phyloP scores from a whole-genome alignment of 1,140 invertebrate genomes.

The Pseudoatta argentina region DNA sequence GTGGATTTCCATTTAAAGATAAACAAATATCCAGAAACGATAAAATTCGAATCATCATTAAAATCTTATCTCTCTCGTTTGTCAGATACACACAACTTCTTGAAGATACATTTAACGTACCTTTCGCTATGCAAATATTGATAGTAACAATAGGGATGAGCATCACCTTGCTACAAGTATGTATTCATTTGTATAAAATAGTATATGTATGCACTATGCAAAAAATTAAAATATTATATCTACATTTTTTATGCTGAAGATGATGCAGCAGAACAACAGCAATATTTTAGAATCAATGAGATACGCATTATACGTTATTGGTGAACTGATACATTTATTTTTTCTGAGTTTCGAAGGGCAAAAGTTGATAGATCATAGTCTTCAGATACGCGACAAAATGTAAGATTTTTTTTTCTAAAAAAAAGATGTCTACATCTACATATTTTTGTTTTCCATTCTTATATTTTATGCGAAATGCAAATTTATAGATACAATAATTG shows the following conservation, averaged over 20 bases:
- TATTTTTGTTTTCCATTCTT: background rate
- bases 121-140: constrained; percentile 18
- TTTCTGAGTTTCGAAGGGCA: constrained; percentile 66
- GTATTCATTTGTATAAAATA: background rate
- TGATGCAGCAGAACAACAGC: background rate
- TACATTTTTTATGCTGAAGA: background rate
- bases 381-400: constrained; percentile 46
- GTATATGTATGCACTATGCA: background rate
- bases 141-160: constrained; percentile 1
- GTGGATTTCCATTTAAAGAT: background rate
- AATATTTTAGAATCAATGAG: background rate
- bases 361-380: constrained; percentile 69
- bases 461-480: background rate
- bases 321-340: constrained; percentile 65
- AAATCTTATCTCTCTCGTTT: background rate
- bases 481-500: constrained; percentile 20
- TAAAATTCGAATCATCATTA: background rate
- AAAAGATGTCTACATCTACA: background rate
- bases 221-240: constrained; percentile 3
- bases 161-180: constrained; percentile 41
- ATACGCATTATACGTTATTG: constrained; percentile 42
- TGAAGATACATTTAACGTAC: constrained; percentile 24
- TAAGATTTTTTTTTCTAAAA: constrained; percentile 36
- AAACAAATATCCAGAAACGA: background rate
- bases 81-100: constrained; percentile 39